Evolutionary conservation across 2,797 vertebrate species (phyloP), one percentile per base, ranked within the genome.

Genomic region (Avahi laniger): DNA sequence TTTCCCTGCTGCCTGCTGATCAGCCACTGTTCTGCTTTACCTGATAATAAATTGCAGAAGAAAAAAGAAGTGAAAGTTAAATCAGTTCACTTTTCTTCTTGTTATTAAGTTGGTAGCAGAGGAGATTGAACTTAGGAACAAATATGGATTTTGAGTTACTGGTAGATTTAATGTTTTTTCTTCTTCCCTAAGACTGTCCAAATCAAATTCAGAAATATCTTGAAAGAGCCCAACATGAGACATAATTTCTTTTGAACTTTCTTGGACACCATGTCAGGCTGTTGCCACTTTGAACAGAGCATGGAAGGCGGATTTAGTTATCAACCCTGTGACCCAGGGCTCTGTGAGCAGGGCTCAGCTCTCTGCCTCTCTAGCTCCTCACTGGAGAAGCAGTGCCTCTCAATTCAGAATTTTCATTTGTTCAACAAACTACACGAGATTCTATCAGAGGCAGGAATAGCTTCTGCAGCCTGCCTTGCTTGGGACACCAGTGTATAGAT

Each of bases 101-200:
- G 46, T 92, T 96, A 93, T 87, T 92, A 90, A 85, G 52, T 83
- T 86, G 52, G 52, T 96, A 96, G 63, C 69, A 93, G 26, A 91
- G 82, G 89, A 59, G 86, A 93, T 94, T 76, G 70, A 69, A 87
- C 84, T 95, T 89, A 94, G 89, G 73, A 93, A 87, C 70, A 89
- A 93, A 91, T 69, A 65, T 61, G 35, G n/a, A 30, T 63, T 96
- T 82, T 20, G 50, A 70, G 61, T 93, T 92, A n/a, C 92, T 75
- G 91, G n/a, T 85, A 22, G 38, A 90, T 82, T 59, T 81, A 48
- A 91, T 67, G 50, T 93, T 94, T 86, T 80, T 87, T 67, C 82
- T 57, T 93, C 28, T 91, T 93, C 20, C 33, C n/a, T 8, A 54
- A 95, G 35, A 70, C 78, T 67, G 43, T 87, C 89, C 54, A 87